These are phyloP conservation scores for Ophion slaviceki DNA, from an alignment of 2,888 invertebrate genomes.

Conservation along the genomic window DNA sequence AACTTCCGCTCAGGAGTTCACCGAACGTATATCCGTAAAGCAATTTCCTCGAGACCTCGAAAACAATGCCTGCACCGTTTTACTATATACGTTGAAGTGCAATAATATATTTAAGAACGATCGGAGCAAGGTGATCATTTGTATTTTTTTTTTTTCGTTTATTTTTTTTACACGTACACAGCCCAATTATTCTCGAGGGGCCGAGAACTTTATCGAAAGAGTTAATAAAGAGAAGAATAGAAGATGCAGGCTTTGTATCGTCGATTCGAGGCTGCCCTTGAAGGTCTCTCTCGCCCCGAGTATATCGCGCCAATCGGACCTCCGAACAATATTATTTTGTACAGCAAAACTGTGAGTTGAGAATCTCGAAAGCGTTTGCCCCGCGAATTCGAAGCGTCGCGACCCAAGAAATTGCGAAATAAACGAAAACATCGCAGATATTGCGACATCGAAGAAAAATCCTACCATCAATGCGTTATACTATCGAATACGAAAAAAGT, in stretches of 20 bases:
- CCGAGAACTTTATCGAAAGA: not conserved
- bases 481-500: not conserved
- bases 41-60: not conserved
- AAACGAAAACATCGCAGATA: constrained; percentile 1
- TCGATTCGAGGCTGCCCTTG: constrained; percentile 25
- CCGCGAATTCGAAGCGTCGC: not conserved
- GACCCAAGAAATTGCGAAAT: too few species aligned
- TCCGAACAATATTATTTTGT: constrained; percentile 16
- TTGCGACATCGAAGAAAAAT: not conserved
- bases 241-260: constrained; percentile 24
- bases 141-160: not conserved
- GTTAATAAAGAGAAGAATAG: not conserved
- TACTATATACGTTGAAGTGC: constrained; percentile 23
- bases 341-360: constrained; percentile 20
- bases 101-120: constrained; percentile 34
- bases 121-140: constrained; percentile 1
- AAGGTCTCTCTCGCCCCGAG: not conserved
- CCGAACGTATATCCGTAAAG: not conserved
- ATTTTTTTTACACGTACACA: not conserved
- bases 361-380: constrained; percentile 1
- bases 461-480: constrained; percentile 2
- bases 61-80: constrained; percentile 8
- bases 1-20: not conserved
- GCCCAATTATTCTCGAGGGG: not conserved
- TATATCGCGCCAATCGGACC: constrained; percentile 2